Base-by-base conservation (phyloP, 2,797 vertebrate species). In the Halcyon smyrnensis region DNA sequence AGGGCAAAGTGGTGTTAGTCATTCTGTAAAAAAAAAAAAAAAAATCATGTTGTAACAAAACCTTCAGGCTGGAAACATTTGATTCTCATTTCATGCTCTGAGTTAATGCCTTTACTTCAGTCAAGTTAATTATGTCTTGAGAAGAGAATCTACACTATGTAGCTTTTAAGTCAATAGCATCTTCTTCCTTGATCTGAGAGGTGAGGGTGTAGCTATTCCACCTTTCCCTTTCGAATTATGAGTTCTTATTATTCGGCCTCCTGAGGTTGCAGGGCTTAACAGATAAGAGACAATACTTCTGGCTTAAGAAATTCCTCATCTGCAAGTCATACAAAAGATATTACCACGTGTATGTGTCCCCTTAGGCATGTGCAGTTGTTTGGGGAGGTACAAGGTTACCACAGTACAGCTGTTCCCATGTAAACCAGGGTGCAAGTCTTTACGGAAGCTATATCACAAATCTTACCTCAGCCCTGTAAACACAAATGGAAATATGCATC, bases 71-170 rank as follows among this genome's bases (percentile, higher is more conserved):
- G 80, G 83, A 93, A 87, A 71, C 68, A 63, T 67, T 45, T 93
- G 74, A 93, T 84, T 93, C 24, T 70, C 6, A n/a, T 84, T 90
- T 71, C 0, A 0, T 75, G 45, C 34, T 90, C 74, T 23, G 41
- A 85, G 63, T 92, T 94, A 91, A 84, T 28, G 79, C 56, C 20
- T 86, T 90, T 87, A 8, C 11, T 87, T 94, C 64, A 74, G 41
- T 70, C 17, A 28, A 39, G 81, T 65, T 64, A 68, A 37, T 71
- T 79, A 88, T 60, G 11, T 15, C 48, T 88, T 91, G 53, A 89
- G 87, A 73, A 41, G 34, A 73, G 32, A 46, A 39, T 86, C n/a
- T 27, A 39, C 25, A 39, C 25, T 50, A 24, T 68, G 10, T 65
- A 80, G 34, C 12, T 65, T 86, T 23, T 41, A 75, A 81, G 34